Evolutionary conservation across 2,888 invertebrate genomes (phyloP), one percentile per base, ranked within the genome.

Genomic region (Eulithis testata): DNA sequence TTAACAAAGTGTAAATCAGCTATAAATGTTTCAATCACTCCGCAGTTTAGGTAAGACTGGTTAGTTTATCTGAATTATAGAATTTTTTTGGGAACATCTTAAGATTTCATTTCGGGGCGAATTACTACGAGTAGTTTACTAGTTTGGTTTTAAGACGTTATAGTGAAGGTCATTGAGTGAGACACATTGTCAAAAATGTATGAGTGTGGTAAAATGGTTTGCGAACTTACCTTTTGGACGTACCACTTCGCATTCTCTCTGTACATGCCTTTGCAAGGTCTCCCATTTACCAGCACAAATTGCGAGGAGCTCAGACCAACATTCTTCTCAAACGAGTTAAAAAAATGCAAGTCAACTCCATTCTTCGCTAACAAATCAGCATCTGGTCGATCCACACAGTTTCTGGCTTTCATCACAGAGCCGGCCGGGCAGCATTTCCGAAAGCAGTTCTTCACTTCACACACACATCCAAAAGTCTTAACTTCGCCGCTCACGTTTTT

Each of bases 341-440:
- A 68, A 50, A 75, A 83, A 55, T 79, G 76, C 11, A 89, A 55
- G 21, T 79, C 68, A 6, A 89, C 49, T 0, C 86, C 86, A 12
- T 77, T 31, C 4, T 69, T 76, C 14, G 66, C 45, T 3, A 90
- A 44, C 0, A 71, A 56, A 66, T 90, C 89, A 3, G 65, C 55
- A 0, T 73, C 66, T 0, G 72, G 51, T 36, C 75, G 69, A n/a
- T 69, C 65, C 0, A 73, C 69, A 71, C 90, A 91, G 1, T 37
- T 27, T 31, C 44, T 68, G 0, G 52, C n/a, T 12, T 53, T 73
- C 0, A 69, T 63, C 3, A 83, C 82, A n/a, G 66, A 74, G 0
- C 87, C 88, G 0, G 82, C 9, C 0, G 83, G 81, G 63, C 92
- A 92, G 66, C 92, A 92, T 63, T 92, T 92, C n/a, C 83, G 72